These are phyloP conservation scores for Euproctis similis DNA, from an alignment of 2,888 invertebrate species.

Conservation along the genomic window DNA sequence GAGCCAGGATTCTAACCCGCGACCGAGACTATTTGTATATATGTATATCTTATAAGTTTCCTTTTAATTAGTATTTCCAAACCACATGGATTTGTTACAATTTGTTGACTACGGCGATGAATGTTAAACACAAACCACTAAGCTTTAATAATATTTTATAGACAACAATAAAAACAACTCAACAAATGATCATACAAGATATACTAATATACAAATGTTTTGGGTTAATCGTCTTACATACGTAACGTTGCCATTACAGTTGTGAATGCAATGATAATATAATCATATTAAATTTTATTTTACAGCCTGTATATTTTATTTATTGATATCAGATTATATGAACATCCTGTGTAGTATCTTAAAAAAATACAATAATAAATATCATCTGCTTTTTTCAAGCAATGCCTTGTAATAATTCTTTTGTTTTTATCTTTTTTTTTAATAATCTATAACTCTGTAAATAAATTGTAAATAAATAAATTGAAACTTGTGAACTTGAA, in stretches of 20 bases:
- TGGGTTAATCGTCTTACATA: constrained; percentile 5
- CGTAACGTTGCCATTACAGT: constrained; percentile 6
- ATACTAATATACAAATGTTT: constrained; percentile 7
- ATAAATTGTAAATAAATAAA: too few species aligned
- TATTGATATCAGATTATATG: too few species aligned
- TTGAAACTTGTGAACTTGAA: too few species aligned
- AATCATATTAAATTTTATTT: constrained; percentile 8
- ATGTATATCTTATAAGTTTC: too few species aligned
- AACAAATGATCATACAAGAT: constrained; percentile 4
- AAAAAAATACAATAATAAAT: too few species aligned
- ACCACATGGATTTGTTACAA: background rate
- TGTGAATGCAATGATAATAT: constrained; percentile 4
- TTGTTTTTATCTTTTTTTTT: too few species aligned
- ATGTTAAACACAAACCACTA: background rate
- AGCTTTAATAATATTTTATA: constrained; percentile 1
- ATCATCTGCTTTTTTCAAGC: too few species aligned
- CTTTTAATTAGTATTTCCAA: too few species aligned
- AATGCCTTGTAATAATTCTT: too few species aligned
- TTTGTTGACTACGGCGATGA: background rate
- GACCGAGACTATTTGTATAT: background rate
- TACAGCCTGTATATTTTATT: background rate
- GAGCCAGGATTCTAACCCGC: too few species aligned
- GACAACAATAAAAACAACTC: constrained; percentile 2
- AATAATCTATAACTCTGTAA: too few species aligned
- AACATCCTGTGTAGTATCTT: too few species aligned